Conservation (phyloP, 2,113 vertebrate genomes). For the Zosterops japonicus region DNA sequence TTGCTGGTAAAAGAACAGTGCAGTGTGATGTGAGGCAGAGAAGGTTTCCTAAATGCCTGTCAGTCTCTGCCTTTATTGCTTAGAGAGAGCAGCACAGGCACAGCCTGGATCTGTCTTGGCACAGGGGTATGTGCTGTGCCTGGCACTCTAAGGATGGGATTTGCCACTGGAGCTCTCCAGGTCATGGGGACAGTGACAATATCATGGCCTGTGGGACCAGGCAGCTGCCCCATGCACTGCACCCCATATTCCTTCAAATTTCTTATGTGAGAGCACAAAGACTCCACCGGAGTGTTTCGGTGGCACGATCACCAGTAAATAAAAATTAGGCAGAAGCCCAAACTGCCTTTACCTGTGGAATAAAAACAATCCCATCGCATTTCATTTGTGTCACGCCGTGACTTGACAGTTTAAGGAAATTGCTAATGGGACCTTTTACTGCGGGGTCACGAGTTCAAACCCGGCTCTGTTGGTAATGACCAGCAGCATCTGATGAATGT, state of each 20-base stretch:
- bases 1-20: constrained; percentile 6
- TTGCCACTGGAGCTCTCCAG: neutral
- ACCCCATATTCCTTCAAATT: fast-evolving
- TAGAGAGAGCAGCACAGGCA: neutral
- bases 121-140: fast-evolving
- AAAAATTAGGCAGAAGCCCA: neutral
- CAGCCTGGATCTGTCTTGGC: neutral
- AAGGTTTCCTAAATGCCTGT: neutral
- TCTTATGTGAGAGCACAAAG: fast-evolving
- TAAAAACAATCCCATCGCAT: neutral
- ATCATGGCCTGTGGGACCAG: fast-evolving
- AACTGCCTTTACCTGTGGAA: neutral
- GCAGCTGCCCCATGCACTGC: fast-evolving
- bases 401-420: constrained; percentile 61
- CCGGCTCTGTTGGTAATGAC: constrained; percentile 53
- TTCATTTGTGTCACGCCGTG: neutral
- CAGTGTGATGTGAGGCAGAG: neutral
- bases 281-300: neutral
- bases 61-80: neutral
- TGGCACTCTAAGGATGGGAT: neutral
- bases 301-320: neutral
- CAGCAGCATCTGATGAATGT: constrained; percentile 56
- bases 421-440: constrained; percentile 64
- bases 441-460: constrained; percentile 58
- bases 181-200: fast-evolving